Evolutionary conservation across 2,797 vertebrate species (phyloP).

Genomic region (Australoheros facetus): DNA sequence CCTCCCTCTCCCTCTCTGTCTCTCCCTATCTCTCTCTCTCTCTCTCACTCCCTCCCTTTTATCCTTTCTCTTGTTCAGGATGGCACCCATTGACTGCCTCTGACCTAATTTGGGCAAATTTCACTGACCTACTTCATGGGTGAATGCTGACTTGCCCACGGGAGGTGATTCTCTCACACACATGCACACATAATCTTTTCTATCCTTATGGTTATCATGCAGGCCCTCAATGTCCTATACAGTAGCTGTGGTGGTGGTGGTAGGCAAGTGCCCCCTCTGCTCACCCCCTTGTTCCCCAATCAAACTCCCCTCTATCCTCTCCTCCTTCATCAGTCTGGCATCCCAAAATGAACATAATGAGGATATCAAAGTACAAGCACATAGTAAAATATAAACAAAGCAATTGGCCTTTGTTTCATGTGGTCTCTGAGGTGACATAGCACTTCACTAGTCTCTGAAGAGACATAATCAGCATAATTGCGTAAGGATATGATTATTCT

Average conservation of each 20-base stretch:
- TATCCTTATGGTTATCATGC: constrained; percentile 50
- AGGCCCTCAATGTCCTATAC: constrained; percentile 40
- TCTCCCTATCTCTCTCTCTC: background rate
- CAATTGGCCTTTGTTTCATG: constrained; percentile 56
- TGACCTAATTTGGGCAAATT: constrained; percentile 82
- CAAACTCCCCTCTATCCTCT: background rate
- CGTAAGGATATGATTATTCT: constrained; percentile 55
- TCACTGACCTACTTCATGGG: constrained; percentile 80
- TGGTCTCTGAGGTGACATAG: constrained; percentile 63
- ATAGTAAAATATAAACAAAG: constrained; percentile 58
- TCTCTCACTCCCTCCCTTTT: constrained; percentile 17
- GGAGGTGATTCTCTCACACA: constrained; percentile 64
- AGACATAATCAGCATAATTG: constrained; percentile 71
- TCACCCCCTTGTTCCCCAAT: background rate
- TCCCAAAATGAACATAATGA: constrained; percentile 57
- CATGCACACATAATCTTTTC: constrained; percentile 46
- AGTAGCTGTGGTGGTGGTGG: constrained; percentile 16
- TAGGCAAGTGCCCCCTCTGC: constrained; percentile 23
- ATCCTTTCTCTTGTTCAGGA: constrained; percentile 55
- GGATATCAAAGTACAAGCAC: constrained; percentile 45
- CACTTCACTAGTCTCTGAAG: constrained; percentile 53
- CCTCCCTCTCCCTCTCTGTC: constrained; percentile 4
- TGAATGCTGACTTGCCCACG: constrained; percentile 75
- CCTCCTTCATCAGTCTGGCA: constrained; percentile 27
- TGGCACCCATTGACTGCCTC: constrained; percentile 74